Evolutionary conservation across 2,797 vertebrate species (phyloP), one percentile per base, ranked within the genome.

Genomic region (Alca torda): DNA sequence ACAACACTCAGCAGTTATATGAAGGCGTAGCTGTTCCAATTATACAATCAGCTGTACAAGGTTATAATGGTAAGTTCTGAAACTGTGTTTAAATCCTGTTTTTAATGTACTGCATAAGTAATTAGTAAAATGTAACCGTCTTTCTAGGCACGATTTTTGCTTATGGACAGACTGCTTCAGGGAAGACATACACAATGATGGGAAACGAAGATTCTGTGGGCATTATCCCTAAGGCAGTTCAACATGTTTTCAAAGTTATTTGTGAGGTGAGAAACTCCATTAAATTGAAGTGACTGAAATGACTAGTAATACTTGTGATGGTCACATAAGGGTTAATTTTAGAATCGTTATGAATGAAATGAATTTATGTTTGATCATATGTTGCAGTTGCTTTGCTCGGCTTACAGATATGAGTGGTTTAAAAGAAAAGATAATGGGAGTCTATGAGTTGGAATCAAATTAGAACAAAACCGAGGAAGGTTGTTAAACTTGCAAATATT

Each of bases 151-250:
- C 99, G 5, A 98, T 99, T 97, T 99, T 99, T 98, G 99, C 99
- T 30, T 99, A 99, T 0, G 99, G 99, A 4, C 99, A 99, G 93
- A 99, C 99, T 3, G 99, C 99, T 16, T 99, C 99, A 11, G 99
- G 99, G 67, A 99, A 99, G 98, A 99, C 99, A 0, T 99, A 99
- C 51, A 99, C 99, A 8, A 99, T 99, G 99, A 99, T 99, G 99
- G 99, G 99, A 14, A 98, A 97, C 11, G 93, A 98, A 56, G 96
- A 96, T 48, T 97, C 88, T 45, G 94, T 98, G 30, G 99, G 99
- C 63, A 98, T 99, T 65, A 99, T 99, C 51, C 99, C 99, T 13
- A 97, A 99, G 54, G 99, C 99, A 60, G 98, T 99, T 96, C 98
- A 99, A 33, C 99, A 99, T 31, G 98, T 99, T 69, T 99, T 99